Evolutionary conservation across 2,113 vertebrate species (phyloP), one percentile per base, ranked within the genome.

Genomic region (Cathartes aura): DNA sequence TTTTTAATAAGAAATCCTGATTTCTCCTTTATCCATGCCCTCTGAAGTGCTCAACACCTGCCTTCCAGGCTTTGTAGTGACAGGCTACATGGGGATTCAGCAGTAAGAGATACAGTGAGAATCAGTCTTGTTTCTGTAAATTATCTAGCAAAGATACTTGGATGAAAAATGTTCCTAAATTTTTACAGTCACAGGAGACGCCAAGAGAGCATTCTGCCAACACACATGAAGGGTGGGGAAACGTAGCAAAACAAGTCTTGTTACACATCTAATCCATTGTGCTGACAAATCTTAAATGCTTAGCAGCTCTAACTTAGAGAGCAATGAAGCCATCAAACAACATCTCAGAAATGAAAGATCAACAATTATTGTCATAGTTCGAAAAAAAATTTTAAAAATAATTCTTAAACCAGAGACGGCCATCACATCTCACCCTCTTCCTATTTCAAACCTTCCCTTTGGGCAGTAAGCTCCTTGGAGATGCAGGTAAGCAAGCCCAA

Each of bases 161-260:
- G 6, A 53, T 40, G 9, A 72, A 82, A 88, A 79, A 2, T 0
- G 1, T 42, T 50, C 17, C 6, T 30, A 38, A 38, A 2, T 58
- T 43, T 70, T 62, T 64, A 52, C 29, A 64, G 40, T 47, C 27
- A 48, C 13, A 62, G 11, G 2, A 82, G 18, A 70, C 5, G 12
- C 8, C 13, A 42, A 50, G 56, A 80, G 15, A 40, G 16, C 12
- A 15, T 90, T 86, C 29, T 90, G 29, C 29, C 32, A 72, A 22
- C 26, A 43, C 24, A 34, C 8, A 13, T 2, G 5, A 90, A 88
- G 5, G 12, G 14, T 15, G 15, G 40, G 7, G 12, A 76, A 47
- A 81, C 0, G 0, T 2, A 73, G 21, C 3, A 10, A 82, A 76
- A 66, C 8, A 70, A 42, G 15, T 0, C 2, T 45, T 66, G 5